Conservation (phyloP, 2,888 invertebrate species). For the Celastrina argiolus region DNA sequence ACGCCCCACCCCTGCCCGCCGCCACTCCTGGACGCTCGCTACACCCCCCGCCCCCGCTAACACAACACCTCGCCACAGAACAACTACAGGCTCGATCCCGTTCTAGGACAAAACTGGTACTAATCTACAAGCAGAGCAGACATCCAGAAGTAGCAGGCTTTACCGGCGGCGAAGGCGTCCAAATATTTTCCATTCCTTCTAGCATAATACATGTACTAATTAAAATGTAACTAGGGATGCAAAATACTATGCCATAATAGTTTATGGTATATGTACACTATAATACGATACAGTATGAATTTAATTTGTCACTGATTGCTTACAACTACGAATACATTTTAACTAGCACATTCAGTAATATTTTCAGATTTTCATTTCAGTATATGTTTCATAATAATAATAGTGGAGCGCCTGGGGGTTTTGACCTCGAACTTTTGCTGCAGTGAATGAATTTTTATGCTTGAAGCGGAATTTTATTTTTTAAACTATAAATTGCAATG, state of each 20-base stretch:
- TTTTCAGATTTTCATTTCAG: constrained; percentile 56
- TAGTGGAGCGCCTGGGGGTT: too few relatives aligned
- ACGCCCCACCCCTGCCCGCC: constrained; percentile 22
- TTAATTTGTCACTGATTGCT: constrained; percentile 33
- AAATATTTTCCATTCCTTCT: constrained; percentile 39
- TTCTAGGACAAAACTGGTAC: constrained; percentile 1
- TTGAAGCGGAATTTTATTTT: too few relatives aligned
- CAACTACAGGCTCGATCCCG: background rate
- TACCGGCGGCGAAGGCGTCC: background rate
- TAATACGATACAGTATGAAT: background rate
- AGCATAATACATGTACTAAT: constrained; percentile 57
- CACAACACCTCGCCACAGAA: background rate
- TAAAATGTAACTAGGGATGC: constrained; percentile 59
- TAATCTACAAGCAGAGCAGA: constrained; percentile 11
- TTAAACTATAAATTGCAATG: too few relatives aligned
- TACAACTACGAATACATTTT: constrained; percentile 60
- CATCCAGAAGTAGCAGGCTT: constrained; percentile 32
- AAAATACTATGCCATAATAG: constrained; percentile 27
- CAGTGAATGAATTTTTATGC: too few relatives aligned
- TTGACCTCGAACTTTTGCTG: too few relatives aligned
- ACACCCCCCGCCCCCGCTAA: background rate
- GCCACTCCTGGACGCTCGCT: background rate
- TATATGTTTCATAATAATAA: background rate
- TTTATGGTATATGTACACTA: constrained; percentile 26
- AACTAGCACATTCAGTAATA: constrained; percentile 70